phyloP scores from a whole-genome alignment of 1,140 invertebrate genomes.

The Rhagoletis pomonella region DNA sequence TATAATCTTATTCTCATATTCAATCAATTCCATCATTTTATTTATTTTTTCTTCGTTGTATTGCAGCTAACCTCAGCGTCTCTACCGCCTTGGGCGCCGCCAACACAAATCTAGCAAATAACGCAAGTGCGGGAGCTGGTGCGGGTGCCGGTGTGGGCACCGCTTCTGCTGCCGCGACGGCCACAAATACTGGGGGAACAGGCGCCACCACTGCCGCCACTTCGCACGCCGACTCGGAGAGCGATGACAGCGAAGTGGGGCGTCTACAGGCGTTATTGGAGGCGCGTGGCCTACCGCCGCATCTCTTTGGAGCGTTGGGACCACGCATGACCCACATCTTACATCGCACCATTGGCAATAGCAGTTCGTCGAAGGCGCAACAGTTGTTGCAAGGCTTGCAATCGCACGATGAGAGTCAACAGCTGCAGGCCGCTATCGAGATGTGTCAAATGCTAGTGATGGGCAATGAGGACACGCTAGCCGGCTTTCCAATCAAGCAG shows the following conservation, averaged over 20 bases:
- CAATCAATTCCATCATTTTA: too few species aligned
- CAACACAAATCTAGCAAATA: conserved; percentile 23
- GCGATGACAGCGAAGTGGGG: conserved; percentile 92
- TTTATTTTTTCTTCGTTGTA: not conserved
- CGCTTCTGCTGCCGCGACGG: conserved; percentile 66
- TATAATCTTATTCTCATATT: too few species aligned
- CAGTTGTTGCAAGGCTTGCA: conserved; percentile 95
- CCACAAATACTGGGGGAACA: conserved; percentile 59
- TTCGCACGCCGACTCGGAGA: conserved; percentile 76
- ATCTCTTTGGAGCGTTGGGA: conserved; percentile 95
- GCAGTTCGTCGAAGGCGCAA: conserved; percentile 92
- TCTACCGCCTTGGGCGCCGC: conserved; percentile 50
- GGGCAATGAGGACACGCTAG: conserved; percentile 99
- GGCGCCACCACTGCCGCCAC: conserved; percentile 55
- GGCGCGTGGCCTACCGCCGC: conserved; percentile 94
- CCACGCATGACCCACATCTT: conserved; percentile 98
- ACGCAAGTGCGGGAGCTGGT: conserved; percentile 43
- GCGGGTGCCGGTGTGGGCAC: conserved; percentile 57
- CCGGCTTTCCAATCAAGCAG: conserved; percentile 98
- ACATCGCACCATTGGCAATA: conserved; percentile 93
- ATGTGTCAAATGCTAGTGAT: conserved; percentile 99
- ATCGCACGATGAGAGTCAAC: conserved; percentile 96
- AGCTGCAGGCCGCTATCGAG: conserved; percentile 97
- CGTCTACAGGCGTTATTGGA: conserved; percentile 92
- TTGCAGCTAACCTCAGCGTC: conserved; percentile 53